Evolutionary conservation across 2,113 vertebrate species (phyloP), one percentile per base, ranked within the genome.

Genomic region (Pituophis catenifer): DNA sequence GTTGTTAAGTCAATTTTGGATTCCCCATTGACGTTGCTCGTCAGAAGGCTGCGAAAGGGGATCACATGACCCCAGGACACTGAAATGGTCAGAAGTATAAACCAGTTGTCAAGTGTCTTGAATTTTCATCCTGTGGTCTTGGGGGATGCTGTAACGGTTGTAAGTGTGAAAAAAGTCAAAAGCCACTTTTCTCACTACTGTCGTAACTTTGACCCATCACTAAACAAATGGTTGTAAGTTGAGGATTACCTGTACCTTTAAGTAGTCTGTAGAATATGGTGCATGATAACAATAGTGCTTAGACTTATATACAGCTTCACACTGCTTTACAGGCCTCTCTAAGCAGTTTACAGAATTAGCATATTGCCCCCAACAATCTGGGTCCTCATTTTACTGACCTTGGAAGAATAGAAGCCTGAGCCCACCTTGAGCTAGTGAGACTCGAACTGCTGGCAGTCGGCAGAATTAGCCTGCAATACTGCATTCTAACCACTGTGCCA

Each of bases 151-250:
- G 26, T 26, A 29, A 5, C 0, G 62, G 11, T 65, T 6, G 8
- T 62, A 62, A 26, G 59, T 1, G 11, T 65, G 26, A 4, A 29
- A 65, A 65, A 65, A 29, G 23, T 65, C 58, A 59, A 23, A 57
- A 21, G 8, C 8, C 58, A 59, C 62, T 65, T 65, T 12, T 65
- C 12, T n/a, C 26, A n/a, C 11, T n/a, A 9, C 4, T 65, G 62
- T n/a, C 0, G 26, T n/a, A 65, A 65, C 11, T n/a, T 65, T 1
- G 62, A 65, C 26, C 62, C 1, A 0, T n/a, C 11, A 65, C 1
- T 65, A n/a, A 65, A 65, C 0, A 1, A 13, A 65, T 29, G 62
- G 26, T 65, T 65, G 10, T 65, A 65, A 65, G 8, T 12, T 12
- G 26, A 29, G 11, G 11, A 65, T 5, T n/a, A n/a, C 26, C 11